Percentiles rank a stretch among this genome's conserved stretches.
These are phyloP conservation scores for Odiellus spinosus DNA, from an alignment of 2,888 invertebrate species.

Conservation along the genomic window DNA sequence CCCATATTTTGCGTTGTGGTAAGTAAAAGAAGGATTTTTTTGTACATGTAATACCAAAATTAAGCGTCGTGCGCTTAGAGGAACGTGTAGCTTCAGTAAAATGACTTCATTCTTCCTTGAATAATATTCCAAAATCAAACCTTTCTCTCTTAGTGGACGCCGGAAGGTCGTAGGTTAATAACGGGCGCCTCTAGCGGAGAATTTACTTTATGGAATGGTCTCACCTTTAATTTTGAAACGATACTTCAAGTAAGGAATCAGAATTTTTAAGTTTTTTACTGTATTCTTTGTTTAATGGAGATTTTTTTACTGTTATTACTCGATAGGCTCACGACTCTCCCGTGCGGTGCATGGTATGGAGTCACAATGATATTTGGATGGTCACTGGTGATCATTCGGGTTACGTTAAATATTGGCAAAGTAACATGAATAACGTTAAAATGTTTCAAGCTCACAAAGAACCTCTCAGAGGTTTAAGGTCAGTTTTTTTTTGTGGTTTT, in stretches of 20 bases:
- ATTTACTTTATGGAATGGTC: conserved; percentile 98
- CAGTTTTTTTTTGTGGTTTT: conserved; percentile 23
- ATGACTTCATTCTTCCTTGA: too few relatives aligned
- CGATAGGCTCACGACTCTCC: conserved; percentile 97
- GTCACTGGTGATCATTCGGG: conserved; percentile 97
- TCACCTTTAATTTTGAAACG: conserved; percentile 99
- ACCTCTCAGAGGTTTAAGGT: conserved; percentile 95
- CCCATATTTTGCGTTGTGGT: conserved; percentile 92
- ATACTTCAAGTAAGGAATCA: conserved; percentile 70
- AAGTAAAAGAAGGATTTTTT: conserved; percentile 23
- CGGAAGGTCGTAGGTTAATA: conserved; percentile 89
- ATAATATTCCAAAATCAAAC: too few relatives aligned
- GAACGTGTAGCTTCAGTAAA: too few relatives aligned
- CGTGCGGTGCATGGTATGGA: conserved; percentile 99
- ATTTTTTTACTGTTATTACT: too few relatives aligned
- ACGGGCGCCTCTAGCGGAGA: conserved; percentile 99
- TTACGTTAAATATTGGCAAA: conserved; percentile 99
- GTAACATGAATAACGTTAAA: conserved; percentile 99
- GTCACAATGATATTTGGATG: conserved; percentile 99
- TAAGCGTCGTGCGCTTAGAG: too few relatives aligned
- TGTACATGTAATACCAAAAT: too few relatives aligned
- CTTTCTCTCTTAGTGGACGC: conserved; percentile 59
- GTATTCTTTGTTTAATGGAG: not conserved
- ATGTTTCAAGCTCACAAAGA: conserved; percentile 99
- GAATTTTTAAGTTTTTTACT: not conserved